Conservation (phyloP, 2,888 invertebrate genomes). For the Pheosia gnoma region DNA sequence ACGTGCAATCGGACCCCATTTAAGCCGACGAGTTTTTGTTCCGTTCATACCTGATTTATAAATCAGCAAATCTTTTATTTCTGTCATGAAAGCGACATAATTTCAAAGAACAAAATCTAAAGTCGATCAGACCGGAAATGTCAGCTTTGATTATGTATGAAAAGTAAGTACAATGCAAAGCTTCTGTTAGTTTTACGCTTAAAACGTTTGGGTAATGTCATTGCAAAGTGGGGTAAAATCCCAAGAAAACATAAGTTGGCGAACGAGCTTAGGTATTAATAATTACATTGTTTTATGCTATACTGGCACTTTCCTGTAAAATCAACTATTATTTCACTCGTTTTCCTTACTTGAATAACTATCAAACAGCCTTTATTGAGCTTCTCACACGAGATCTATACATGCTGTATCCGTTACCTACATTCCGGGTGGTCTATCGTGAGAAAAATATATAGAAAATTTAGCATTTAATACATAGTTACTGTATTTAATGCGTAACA, state of each 20-base stretch:
- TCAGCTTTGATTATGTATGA: background rate
- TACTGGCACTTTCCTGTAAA: background rate
- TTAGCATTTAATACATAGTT: slow-evolving; percentile 25
- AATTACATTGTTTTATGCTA: background rate
- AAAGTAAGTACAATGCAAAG: too few species aligned
- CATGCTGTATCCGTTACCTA: slow-evolving; percentile 38
- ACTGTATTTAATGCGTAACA: slow-evolving; percentile 20
- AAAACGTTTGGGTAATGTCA: too few species aligned
- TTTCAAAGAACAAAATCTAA: background rate
- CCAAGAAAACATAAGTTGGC: too few species aligned
- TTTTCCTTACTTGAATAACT: slow-evolving; percentile 22
- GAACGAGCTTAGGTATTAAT: background rate
- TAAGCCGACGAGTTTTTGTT: slow-evolving; percentile 40
- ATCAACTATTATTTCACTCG: background rate
- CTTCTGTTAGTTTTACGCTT: too few species aligned
- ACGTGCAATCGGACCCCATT: slow-evolving; percentile 23
- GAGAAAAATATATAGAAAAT: slow-evolving; percentile 34
- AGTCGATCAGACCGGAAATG: background rate
- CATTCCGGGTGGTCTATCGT: slow-evolving; percentile 40
- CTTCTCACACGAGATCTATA: slow-evolving; percentile 35
- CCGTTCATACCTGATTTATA: slow-evolving; percentile 37
- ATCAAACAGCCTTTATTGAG: slow-evolving; percentile 23
- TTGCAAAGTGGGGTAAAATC: too few species aligned
- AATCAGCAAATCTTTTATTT: slow-evolving; percentile 34
- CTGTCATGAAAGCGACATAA: slow-evolving; percentile 14